phyloP scores from a whole-genome alignment of 2,888 invertebrate species.

The Chymomyza caudatula region DNA sequence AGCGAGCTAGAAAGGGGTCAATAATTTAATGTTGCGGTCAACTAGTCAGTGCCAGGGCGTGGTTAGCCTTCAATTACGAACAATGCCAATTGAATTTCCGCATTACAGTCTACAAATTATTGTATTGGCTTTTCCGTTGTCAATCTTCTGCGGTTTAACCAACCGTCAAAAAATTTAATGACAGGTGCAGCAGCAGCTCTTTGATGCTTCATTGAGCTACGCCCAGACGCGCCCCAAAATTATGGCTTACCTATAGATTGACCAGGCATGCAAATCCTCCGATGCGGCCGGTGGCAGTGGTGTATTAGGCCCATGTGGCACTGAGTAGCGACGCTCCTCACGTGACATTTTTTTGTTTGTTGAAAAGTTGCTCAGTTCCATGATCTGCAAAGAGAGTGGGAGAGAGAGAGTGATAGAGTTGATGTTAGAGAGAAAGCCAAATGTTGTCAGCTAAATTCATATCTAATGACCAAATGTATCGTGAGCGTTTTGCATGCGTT shows the following conservation, averaged over 20 bases:
- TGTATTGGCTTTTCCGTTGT: background rate
- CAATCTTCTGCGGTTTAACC: constrained; percentile 51
- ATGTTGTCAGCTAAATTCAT: constrained; percentile 50
- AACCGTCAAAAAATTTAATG: constrained; percentile 54
- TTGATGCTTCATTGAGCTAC: constrained; percentile 25
- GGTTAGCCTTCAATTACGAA: constrained; percentile 34
- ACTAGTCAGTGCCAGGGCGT: constrained; percentile 41
- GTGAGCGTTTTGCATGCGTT: background rate
- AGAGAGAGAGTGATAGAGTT: background rate
- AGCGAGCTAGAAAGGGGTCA: constrained; percentile 24
- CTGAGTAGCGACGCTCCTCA: constrained; percentile 90
- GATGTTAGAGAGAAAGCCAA: constrained; percentile 24
- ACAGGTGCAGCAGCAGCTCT: constrained; percentile 52
- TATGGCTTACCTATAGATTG: constrained; percentile 87
- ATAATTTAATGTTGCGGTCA: constrained; percentile 51
- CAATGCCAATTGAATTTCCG: constrained; percentile 64
- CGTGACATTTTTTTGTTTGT: constrained; percentile 78
- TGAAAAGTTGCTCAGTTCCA: constrained; percentile 77
- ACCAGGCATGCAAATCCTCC: constrained; percentile 97
- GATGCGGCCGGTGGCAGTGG: constrained; percentile 88
- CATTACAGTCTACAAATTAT: no score
- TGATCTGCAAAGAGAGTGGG: constrained; percentile 17
- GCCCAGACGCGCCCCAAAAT: background rate
- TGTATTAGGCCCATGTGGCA: constrained; percentile 88
- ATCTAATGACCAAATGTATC: constrained; percentile 38